phyloP scores from a whole-genome alignment of 1,140 invertebrate species.

The Trichogramma pretiosum region DNA sequence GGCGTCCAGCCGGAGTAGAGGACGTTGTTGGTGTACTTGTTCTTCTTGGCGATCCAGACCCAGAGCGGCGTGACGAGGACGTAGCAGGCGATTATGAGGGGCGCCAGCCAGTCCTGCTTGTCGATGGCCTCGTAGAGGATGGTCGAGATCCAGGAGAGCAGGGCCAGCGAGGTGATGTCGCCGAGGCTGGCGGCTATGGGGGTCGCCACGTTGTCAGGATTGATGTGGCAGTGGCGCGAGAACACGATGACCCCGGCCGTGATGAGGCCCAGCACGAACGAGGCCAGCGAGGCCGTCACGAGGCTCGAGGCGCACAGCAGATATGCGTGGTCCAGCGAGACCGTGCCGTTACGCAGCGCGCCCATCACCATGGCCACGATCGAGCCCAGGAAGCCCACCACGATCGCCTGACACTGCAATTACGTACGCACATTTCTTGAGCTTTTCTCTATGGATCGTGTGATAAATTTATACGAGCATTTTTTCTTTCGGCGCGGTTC shows the following conservation, averaged over 20 bases:
- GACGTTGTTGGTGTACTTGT: slow-evolving; percentile 58
- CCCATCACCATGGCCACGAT: slow-evolving; percentile 74
- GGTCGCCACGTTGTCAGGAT: slow-evolving; percentile 85
- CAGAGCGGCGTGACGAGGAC: slow-evolving; percentile 60
- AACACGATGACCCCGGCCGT: slow-evolving; percentile 64
- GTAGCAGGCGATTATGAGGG: slow-evolving; percentile 55
- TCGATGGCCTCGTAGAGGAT: slow-evolving; percentile 53
- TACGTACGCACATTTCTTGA: no score
- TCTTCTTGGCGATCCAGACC: slow-evolving; percentile 58
- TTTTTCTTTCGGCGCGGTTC: no score
- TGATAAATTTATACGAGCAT: no score
- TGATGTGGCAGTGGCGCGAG: slow-evolving; percentile 63
- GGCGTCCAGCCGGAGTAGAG: slow-evolving; percentile 64
- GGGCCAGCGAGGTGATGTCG: slow-evolving; percentile 67
- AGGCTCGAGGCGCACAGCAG: slow-evolving; percentile 72
- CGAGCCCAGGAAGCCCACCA: slow-evolving; percentile 77
- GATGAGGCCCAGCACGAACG: slow-evolving; percentile 56
- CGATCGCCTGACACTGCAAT: slow-evolving; percentile 72
- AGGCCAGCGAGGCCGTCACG: slow-evolving; percentile 72
- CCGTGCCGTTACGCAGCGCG: slow-evolving; percentile 61
- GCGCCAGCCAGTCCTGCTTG: slow-evolving; percentile 58
- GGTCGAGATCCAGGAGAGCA: slow-evolving; percentile 62
- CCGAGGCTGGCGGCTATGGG: slow-evolving; percentile 83
- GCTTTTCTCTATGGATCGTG: no score
- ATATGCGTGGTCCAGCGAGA: slow-evolving; percentile 66